These are phyloP conservation scores for Phoxinus phoxinus DNA, from an alignment of 2,113 vertebrate genomes.

Conservation along the genomic window DNA sequence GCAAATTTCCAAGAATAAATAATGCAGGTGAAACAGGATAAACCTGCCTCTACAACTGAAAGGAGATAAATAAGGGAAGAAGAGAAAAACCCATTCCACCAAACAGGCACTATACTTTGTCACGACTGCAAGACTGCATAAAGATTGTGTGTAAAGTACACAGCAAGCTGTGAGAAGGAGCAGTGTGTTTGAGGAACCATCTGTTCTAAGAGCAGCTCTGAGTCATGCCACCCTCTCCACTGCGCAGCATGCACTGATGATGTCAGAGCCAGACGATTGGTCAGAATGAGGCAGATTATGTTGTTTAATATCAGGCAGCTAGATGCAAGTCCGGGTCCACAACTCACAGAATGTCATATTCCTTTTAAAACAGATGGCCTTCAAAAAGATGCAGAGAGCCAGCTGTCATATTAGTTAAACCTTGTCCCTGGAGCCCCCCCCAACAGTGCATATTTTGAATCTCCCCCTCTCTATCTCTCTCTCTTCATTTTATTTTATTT, in stretches of 20 bases:
- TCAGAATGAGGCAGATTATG: slow-evolving; percentile 25
- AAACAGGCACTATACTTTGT: slow-evolving; percentile 11
- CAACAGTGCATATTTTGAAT: no score
- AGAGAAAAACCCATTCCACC: not conserved
- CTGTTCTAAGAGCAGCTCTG: slow-evolving; percentile 42
- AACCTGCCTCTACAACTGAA: not conserved
- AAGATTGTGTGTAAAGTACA: not conserved
- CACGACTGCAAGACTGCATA: slow-evolving; percentile 15
- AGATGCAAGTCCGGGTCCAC: slow-evolving; percentile 10
- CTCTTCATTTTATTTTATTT: not conserved
- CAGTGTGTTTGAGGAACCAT: slow-evolving; percentile 35
- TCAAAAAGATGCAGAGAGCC: no score
- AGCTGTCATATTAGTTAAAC: not conserved
- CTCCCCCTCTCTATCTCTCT: no score
- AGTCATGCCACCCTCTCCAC: slow-evolving; percentile 32
- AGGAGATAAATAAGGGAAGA: not conserved
- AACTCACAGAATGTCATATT: not conserved
- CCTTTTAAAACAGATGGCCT: not conserved
- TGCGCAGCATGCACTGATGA: slow-evolving; percentile 18
- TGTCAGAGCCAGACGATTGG: slow-evolving; percentile 26
- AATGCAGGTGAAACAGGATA: not conserved
- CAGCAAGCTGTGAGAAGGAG: slow-evolving; percentile 17
- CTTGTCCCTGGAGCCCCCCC: not conserved
- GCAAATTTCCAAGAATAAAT: not conserved
- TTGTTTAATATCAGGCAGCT: slow-evolving; percentile 10